These are phyloP conservation scores for Trididemnum nubilum DNA, from an alignment of 23 tunicate species.

Conservation along the genomic window DNA sequence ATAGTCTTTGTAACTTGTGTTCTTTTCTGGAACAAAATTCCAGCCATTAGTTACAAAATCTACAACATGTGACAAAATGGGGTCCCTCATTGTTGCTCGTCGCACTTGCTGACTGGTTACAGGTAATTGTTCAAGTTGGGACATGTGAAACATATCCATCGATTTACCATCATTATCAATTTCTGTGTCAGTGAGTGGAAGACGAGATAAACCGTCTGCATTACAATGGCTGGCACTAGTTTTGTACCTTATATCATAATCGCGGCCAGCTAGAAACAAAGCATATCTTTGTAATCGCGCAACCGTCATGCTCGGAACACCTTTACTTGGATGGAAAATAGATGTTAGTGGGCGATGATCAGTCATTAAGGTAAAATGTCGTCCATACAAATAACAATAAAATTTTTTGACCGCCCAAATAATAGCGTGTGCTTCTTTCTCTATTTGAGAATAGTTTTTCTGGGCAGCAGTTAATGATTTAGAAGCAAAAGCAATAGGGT, in stretches of 20 bases:
- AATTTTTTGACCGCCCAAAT: neutral
- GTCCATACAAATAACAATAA: neutral
- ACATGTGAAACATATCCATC: neutral
- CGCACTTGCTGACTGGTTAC: neutral
- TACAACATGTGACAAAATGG: neutral
- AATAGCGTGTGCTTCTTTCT: neutral
- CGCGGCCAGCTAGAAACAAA: neutral
- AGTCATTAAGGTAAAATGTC: neutral
- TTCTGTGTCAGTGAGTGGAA: neutral
- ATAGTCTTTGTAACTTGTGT: neutral
- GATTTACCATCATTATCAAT: neutral
- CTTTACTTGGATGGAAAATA: neutral
- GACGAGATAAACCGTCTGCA: neutral
- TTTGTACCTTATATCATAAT: neutral
- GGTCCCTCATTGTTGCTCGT: neutral
- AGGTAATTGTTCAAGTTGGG: neutral
- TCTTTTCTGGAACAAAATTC: neutral
- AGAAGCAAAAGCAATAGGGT: neutral
- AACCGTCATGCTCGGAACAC: neutral
- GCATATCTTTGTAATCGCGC: neutral
- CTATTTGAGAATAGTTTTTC: neutral
- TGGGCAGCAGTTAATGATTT: neutral
- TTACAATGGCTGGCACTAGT: neutral
- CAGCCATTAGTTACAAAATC: neutral
- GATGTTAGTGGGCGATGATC: neutral